Conservation (phyloP, 2,797 vertebrate species). For the Schizopygopsis malacanthus region DNA sequence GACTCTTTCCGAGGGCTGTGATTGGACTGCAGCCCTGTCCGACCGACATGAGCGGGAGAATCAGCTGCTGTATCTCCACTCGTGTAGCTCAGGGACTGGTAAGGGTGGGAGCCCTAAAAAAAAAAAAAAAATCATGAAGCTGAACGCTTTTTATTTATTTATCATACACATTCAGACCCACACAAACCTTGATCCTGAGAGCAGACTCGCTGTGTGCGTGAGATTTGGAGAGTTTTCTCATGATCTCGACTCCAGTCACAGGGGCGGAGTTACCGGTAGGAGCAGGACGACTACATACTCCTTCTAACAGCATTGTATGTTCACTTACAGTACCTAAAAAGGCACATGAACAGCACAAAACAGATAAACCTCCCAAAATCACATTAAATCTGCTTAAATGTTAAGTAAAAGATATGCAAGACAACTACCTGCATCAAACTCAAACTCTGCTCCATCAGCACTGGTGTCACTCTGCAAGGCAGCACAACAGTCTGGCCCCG, state of each 20-base stretch:
- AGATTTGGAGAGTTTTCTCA: conserved; percentile 97
- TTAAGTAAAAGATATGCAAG: background rate
- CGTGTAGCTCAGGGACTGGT: conserved; percentile 97
- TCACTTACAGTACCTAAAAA: conserved; percentile 93
- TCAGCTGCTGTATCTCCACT: conserved; percentile 97
- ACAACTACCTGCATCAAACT: conserved; percentile 93
- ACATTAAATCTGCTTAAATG: background rate
- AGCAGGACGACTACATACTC: conserved; percentile 86
- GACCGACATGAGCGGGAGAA: conserved; percentile 91
- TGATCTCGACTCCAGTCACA: conserved; percentile 95
- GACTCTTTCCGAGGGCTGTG: conserved; percentile 97
- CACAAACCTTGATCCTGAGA: conserved; percentile 92
- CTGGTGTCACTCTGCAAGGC: conserved; percentile 96
- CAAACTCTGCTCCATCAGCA: conserved; percentile 96
- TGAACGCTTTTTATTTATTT: no score
- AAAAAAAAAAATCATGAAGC: background rate
- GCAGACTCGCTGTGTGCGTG: conserved; percentile 93
- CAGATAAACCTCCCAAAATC: conserved; percentile 43
- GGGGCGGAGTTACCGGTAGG: conserved; percentile 89
- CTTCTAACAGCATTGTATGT: conserved; percentile 96
- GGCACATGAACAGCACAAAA: conserved; percentile 39
- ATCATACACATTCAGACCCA: background rate
- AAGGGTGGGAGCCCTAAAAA: conserved; percentile 92
- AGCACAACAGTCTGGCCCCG: conserved; percentile 86
- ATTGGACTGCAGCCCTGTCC: conserved; percentile 81